Base-by-base conservation (phyloP, 2,113 vertebrate genomes). In the Charadrius vociferus region DNA sequence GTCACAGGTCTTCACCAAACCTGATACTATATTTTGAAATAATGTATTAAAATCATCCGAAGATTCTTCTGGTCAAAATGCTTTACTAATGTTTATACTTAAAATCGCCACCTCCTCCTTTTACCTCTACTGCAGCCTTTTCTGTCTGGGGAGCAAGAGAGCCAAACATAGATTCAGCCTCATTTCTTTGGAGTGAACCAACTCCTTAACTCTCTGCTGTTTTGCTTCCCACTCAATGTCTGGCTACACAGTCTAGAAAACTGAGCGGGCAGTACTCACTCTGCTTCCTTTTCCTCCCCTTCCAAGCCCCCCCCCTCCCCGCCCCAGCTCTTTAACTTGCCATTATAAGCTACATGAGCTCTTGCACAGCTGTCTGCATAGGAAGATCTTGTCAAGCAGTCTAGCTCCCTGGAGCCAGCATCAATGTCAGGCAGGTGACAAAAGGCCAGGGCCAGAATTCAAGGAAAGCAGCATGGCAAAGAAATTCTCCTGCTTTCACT, bases 111-210 rank as follows among this genome's bases (percentile, higher is more conserved):
- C 56, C 59, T 89, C 75, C 58, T 95, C 14, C 53, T 85, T 86
- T 95, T 63, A 47, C 19, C 49, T 72, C 49, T 56, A 17, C 70
- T 85, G 53, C n/a, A 74, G 52, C 61, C 36, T 68, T 95, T 92
- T 30, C 39, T 14, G 3, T 90, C 65, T 92, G 83, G 52, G 80
- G 19, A 92, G 39, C 61, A 58, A 82, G 61, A 84, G 18, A 79
- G 56, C 52, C 75, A 90, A 92, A 89, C 5, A 6, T 26, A 79
- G 77, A 70, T 87, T 81, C 53, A 90, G 53, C 45, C 53, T 91
- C 45, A 32, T 81, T 88, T 95, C 74, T 91, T 91, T 81, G n/a
- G 62, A 85, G 78, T 52, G 59, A 91, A 85, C 94, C 74, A 95
- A 7, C 41, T 85, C 43, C 58, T 89, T 90, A 91, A 68, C 39